Evolutionary conservation across 1,140 invertebrate genomes (phyloP).

Genomic region (Adoxophyes honmai): DNA sequence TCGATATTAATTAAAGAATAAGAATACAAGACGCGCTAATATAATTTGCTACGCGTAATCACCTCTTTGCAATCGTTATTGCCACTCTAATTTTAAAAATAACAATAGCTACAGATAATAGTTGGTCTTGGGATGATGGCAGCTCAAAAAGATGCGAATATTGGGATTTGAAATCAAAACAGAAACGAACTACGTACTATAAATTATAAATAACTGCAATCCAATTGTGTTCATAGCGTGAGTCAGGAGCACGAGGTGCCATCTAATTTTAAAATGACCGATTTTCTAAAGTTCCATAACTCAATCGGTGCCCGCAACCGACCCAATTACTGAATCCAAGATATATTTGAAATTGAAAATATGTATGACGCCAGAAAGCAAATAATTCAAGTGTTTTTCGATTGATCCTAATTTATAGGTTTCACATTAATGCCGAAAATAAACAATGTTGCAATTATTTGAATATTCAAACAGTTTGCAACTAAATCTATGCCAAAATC

Average conservation of each 20-base stretch:
- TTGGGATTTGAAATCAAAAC: background rate
- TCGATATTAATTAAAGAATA: background rate
- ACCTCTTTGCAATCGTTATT: too few species aligned
- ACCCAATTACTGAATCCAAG: background rate
- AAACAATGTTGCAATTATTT: too few species aligned
- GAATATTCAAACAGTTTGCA: too few species aligned
- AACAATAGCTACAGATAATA: too few species aligned
- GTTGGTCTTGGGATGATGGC: background rate
- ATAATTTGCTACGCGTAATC: background rate
- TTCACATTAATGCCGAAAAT: too few species aligned
- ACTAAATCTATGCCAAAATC: background rate
- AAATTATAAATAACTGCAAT: slow-evolving; percentile 1
- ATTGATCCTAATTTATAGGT: too few species aligned
- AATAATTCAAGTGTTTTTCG: background rate
- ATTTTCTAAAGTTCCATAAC: slow-evolving; percentile 8
- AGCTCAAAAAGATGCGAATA: background rate
- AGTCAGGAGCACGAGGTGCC: background rate
- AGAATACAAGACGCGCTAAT: background rate
- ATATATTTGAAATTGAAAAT: slow-evolving; percentile 3
- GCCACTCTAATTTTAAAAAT: too few species aligned
- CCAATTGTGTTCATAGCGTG: background rate
- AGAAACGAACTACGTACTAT: slow-evolving; percentile 4
- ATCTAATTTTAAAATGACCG: slow-evolving; percentile 15
- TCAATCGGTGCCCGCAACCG: background rate
- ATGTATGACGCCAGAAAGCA: background rate